A percentile compares a stretch with the other conserved stretches of the same genome.
phyloP scores from a whole-genome alignment of 2,888 invertebrate genomes.

The Auanema sp. region DNA sequence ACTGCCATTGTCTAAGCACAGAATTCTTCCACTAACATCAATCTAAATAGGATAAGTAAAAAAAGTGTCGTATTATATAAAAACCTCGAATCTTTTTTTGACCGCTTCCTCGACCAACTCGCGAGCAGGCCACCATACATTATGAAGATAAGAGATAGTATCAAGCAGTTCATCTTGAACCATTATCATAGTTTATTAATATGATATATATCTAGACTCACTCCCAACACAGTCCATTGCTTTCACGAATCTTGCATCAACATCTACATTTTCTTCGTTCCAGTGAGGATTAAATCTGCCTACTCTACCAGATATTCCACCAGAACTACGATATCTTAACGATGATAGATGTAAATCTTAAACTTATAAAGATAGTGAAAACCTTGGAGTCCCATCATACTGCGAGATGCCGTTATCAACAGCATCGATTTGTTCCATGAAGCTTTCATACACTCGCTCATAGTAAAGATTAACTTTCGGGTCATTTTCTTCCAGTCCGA shows the following conservation, averaged over 20 bases:
- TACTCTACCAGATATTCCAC: slow-evolving; percentile 70
- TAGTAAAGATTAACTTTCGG: slow-evolving; percentile 63
- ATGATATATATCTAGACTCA: not conserved
- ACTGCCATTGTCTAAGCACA: slow-evolving; percentile 72
- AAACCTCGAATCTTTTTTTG: slow-evolving; percentile 70
- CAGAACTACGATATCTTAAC: slow-evolving; percentile 48
- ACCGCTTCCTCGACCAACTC: slow-evolving; percentile 77
- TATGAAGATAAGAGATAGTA: slow-evolving; percentile 71
- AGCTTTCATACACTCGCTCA: slow-evolving; percentile 77
- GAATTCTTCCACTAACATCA: slow-evolving; percentile 80
- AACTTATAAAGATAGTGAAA: slow-evolving; percentile 3
- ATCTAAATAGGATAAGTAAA: slow-evolving; percentile 66
- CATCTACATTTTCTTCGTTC: slow-evolving; percentile 72
- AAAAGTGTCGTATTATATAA: not conserved
- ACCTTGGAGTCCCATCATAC: slow-evolving; percentile 56
- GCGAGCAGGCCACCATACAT: slow-evolving; percentile 83
- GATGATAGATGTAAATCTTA: slow-evolving; percentile 1
- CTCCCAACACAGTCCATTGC: slow-evolving; percentile 62
- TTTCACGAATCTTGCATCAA: slow-evolving; percentile 56
- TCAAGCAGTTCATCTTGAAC: slow-evolving; percentile 81
- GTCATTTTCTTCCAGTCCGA: slow-evolving; percentile 22
- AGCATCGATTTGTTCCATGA: slow-evolving; percentile 91
- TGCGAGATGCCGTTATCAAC: slow-evolving; percentile 90
- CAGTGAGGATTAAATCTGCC: slow-evolving; percentile 81
- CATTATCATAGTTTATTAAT: slow-evolving; percentile 75